A percentile compares a stretch with the other conserved stretches of the same genome.
Conservation (phyloP, 2,797 vertebrate species). For the Rhinophrynus dorsalis region DNA sequence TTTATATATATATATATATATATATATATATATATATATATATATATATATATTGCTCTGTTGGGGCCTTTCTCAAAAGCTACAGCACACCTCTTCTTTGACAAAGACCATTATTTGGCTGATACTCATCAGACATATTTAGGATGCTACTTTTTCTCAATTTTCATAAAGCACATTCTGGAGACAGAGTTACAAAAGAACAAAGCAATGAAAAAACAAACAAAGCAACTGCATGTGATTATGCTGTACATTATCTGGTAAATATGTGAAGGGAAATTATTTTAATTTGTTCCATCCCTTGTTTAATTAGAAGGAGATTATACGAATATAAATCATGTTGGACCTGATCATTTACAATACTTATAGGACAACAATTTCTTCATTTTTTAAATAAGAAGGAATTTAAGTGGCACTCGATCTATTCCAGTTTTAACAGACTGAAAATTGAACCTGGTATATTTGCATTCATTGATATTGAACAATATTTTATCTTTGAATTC, state of each 20-base stretch:
- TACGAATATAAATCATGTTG: conserved; percentile 13
- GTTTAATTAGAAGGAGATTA: conserved; percentile 43
- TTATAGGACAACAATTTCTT: conserved; percentile 24
- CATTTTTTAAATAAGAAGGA: conserved; percentile 1
- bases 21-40: too few relatives aligned
- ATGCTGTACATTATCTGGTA: not conserved
- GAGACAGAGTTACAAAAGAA: too few relatives aligned
- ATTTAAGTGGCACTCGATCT: conserved; percentile 23
- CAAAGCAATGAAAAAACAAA: too few relatives aligned
- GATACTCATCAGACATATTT: too few relatives aligned
- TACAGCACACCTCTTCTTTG: too few relatives aligned
- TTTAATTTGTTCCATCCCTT: conserved; percentile 17
- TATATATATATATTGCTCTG: too few relatives aligned
- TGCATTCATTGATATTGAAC: not conserved
- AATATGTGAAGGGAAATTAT: not conserved
- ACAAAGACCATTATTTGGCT: too few relatives aligned
- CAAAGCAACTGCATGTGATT: too few relatives aligned
- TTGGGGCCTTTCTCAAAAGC: too few relatives aligned
- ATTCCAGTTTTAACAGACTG: conserved; percentile 11
- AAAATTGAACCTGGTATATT: not conserved
- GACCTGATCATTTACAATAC: conserved; percentile 35
- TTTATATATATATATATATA: too few relatives aligned
- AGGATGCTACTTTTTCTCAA: too few relatives aligned
- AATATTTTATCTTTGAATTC: not conserved
- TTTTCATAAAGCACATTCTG: too few relatives aligned